These are phyloP conservation scores for Bovichtus diacanthus DNA, from an alignment of 2,797 vertebrate species.

Conservation along the genomic window DNA sequence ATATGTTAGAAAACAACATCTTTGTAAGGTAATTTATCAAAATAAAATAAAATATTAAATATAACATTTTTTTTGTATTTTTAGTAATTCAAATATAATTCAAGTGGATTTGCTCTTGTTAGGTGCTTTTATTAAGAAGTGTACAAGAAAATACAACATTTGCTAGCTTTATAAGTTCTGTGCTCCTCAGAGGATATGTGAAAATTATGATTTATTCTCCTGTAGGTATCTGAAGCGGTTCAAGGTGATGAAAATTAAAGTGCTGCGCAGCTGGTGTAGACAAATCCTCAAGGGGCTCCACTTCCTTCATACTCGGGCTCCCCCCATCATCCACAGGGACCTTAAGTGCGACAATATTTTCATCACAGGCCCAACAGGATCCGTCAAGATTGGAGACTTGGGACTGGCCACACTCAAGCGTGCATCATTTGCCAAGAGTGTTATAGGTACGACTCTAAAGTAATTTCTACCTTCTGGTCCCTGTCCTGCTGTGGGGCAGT, in stretches of 20 bases:
- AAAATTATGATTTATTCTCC: slow-evolving; percentile 17
- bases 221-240: slow-evolving; percentile 96
- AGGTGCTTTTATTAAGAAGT: neutral
- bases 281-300: slow-evolving; percentile 99
- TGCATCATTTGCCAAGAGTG: slow-evolving; percentile 98
- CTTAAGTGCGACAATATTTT: slow-evolving; percentile 99
- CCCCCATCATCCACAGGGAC: slow-evolving; percentile 98
- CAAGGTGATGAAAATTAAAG: slow-evolving; percentile 99
- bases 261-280: slow-evolving; percentile 97
- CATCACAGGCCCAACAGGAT: slow-evolving; percentile 98
- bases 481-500: slow-evolving; percentile 45
- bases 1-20: neutral
- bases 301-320: slow-evolving; percentile 96
- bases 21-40: neutral
- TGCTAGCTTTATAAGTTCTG: neutral
- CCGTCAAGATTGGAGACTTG: slow-evolving; percentile 98
- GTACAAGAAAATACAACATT: neutral
- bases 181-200: neutral
- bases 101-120: neutral
- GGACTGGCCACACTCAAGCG: slow-evolving; percentile 97
- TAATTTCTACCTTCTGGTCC: slow-evolving; percentile 56
- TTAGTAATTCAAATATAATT: neutral
- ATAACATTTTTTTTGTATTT: neutral
- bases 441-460: slow-evolving; percentile 92
- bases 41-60: too few relatives aligned